A percentile compares a stretch with the other conserved stretches of the same genome.
Evolutionary conservation across 2,113 vertebrate genomes (phyloP).

Genomic region (Rhodinocichla rosea): DNA sequence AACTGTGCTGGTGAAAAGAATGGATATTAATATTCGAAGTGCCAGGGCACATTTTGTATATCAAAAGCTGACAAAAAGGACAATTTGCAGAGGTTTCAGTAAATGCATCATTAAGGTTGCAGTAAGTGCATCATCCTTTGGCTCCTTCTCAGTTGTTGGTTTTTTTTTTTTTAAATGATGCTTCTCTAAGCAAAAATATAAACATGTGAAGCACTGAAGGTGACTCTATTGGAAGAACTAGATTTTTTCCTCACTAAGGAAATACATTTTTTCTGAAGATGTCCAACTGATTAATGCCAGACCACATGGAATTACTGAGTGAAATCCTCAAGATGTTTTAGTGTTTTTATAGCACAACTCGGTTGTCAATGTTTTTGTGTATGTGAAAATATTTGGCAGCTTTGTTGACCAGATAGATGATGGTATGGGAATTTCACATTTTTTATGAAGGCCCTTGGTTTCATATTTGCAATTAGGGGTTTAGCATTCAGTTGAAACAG

Average conservation of each 20-base stretch:
- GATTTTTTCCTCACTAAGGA: not conserved
- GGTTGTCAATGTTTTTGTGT: constrained; percentile 28
- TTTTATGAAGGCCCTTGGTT: not conserved
- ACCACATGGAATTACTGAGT: constrained; percentile 2
- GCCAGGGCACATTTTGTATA: constrained; percentile 41
- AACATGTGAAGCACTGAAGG: constrained; percentile 58
- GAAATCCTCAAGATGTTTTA: constrained; percentile 47
- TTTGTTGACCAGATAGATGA: not conserved
- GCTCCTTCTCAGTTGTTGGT: not conserved
- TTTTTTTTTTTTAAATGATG: not conserved
- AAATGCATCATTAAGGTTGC: constrained; percentile 55
- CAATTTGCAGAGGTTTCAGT: constrained; percentile 46
- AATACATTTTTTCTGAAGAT: constrained; percentile 44
- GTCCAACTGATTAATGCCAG: constrained; percentile 70
- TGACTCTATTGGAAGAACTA: constrained; percentile 62
- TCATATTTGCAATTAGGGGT: not conserved
- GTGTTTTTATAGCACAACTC: constrained; percentile 61
- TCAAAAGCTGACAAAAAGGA: constrained; percentile 39
- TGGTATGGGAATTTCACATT: not conserved
- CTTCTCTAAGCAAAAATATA: constrained; percentile 69
- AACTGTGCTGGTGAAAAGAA: constrained; percentile 33
- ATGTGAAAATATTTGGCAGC: constrained; percentile 44
- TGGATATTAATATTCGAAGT: constrained; percentile 34
- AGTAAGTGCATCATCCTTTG: constrained; percentile 66
- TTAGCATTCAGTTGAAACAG: not conserved